Percentiles rank a stretch among this genome's conserved stretches.
Conservation (phyloP, 2,797 vertebrate species). For the Miopithecus talapoin region DNA sequence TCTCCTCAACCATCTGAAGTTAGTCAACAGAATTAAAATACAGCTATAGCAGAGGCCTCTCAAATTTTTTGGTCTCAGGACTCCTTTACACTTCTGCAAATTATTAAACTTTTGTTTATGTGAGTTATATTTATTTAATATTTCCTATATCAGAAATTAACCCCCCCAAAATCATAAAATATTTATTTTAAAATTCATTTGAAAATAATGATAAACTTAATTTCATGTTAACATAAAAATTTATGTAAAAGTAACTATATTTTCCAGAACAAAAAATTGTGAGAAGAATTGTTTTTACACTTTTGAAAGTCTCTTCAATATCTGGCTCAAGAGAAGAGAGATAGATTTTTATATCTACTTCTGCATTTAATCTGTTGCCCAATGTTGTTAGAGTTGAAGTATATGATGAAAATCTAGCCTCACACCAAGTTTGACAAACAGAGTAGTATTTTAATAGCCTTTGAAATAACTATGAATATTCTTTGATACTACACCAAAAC, state of each 20-base stretch:
- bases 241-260: neutral
- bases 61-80: neutral
- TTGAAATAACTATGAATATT: neutral
- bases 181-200: neutral
- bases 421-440: neutral
- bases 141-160: neutral
- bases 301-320: neutral
- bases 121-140: neutral
- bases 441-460: neutral
- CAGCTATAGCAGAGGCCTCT: neutral
- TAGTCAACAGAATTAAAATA: conserved; percentile 19
- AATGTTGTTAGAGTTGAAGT: neutral
- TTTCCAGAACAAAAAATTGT: neutral
- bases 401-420: neutral
- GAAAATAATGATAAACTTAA: neutral
- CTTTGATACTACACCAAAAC: conserved; percentile 11
- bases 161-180: neutral
- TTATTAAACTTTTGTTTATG: neutral
- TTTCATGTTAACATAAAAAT: neutral
- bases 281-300: conserved; percentile 18
- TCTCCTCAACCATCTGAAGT: neutral
- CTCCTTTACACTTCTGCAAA: neutral
- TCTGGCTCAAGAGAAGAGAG: neutral
- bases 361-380: neutral
- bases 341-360: neutral